Base-by-base conservation (phyloP, 2,888 invertebrate genomes). In the Xiphydria camelus region DNA sequence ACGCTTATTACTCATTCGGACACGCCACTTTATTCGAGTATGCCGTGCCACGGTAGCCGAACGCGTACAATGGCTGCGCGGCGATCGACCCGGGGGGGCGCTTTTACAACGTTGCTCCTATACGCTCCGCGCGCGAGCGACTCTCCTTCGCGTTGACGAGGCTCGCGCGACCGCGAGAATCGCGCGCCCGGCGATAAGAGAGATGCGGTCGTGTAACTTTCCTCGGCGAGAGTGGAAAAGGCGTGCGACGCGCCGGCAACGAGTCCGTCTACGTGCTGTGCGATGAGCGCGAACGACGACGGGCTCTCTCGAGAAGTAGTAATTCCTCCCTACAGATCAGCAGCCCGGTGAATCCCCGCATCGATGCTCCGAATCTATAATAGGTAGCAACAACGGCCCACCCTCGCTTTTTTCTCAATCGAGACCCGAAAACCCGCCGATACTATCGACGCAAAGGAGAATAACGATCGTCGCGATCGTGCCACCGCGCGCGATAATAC, bases 1-100 rank as follows among this genome's bases (percentile, higher is more conserved):
- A 66, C 66, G 68, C 71, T 72, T 69, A 69, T 72, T 71, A 68
- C 68, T 69, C 70, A 68, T 68, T 69, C 69, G 61, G 68, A 64
- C 68, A 66, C 70, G 68, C 66, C 64, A 64, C 66, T 68, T 68
- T 69, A 66, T 70, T 62, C 67, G 61, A 53, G 52, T 43, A 51
- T 43, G 47, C 47, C 47, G 10, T 18, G 19, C 34, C 34, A 34
- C 58, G 51, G 62, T 60, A 59, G 61, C 65, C 25, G 50, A 45
- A n/a, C 35, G 41, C 55, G 58, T 49, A 55, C 57, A 59, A 61
- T 61, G 63, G 62, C 54, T 48, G 59, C 53, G 51, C 51, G 12
- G 29, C 29, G 12, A 14, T 29, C 15, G 15, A 14, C 15, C 12
- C 29, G 5, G 29, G 14, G 12, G 29, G 15, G 29, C 29, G 12